Evolutionary conservation across 2,888 invertebrate genomes (phyloP), one percentile per base, ranked within the genome.

Genomic region (Caradrina kadenii): DNA sequence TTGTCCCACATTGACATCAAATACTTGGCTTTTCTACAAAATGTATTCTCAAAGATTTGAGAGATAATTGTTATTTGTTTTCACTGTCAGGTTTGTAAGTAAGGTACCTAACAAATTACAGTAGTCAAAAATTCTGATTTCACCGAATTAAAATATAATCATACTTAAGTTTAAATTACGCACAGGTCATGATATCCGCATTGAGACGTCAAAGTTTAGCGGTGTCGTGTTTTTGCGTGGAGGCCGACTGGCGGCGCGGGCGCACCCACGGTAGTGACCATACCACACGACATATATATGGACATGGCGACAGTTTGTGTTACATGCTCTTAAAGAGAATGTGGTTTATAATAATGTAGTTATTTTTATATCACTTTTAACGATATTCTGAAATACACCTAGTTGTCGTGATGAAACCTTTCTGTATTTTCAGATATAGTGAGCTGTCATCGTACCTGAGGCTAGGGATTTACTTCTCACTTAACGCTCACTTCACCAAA

Each of bases 201-300:
- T 78, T 72, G 55, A 58, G 26, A 54, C 54, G 48, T 45, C 45
- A 39, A 75, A 55, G 39, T 58, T 58, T 68, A 26, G 76, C 58
- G n/a, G 65, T 59, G 64, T 63, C 80, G 22, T 61, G 78, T 81
- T 81, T 78, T 78, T 78, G 63, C 60, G 10, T 21, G 58, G 63
- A 71, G 81, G 78, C 66, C 63, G 31, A 61, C 58, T n/a, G n/a
- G n/a, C 22, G 26, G 60, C 67, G 69, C 70, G 4, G 71, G 71
- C 77, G 78, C 81, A 77, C 81, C 61, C 65, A 72, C 81, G 39
- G 10, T 49, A 17, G 13, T 55, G 63, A 45, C 68, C 66, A 73
- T 62, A 54, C 55, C 55, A 61, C 21, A 56, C 35, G 15, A 13
- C 2, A 22, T 68, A 15, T 54, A 55, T 58, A 69, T 59, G 79